A percentile compares a stretch with the other conserved stretches of the same genome.
phyloP scores from a whole-genome alignment of 2,888 invertebrate genomes.

The Arenicola marina region DNA sequence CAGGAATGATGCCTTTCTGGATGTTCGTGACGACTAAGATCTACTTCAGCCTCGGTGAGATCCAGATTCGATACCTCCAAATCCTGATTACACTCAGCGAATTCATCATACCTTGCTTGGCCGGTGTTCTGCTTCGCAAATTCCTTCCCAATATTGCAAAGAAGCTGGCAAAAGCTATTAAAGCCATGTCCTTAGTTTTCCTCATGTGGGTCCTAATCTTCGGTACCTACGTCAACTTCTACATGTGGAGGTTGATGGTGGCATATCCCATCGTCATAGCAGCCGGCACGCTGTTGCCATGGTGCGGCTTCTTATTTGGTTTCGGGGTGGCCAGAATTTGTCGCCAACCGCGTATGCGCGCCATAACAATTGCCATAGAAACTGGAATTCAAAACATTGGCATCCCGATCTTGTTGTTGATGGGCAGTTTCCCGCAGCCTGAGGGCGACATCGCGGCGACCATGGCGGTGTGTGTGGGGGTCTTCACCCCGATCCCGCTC shows the following conservation, averaged over 20 bases:
- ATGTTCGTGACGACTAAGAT: slow-evolving; percentile 64
- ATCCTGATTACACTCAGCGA: background rate
- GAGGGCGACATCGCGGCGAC: slow-evolving; percentile 13
- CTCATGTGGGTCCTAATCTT: slow-evolving; percentile 83
- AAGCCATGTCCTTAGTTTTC: slow-evolving; percentile 72
- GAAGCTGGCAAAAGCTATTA: slow-evolving; percentile 66
- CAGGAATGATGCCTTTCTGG: slow-evolving; percentile 87
- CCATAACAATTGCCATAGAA: slow-evolving; percentile 81
- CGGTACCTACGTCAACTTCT: slow-evolving; percentile 82
- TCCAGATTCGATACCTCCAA: background rate
- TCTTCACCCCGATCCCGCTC: slow-evolving; percentile 1
- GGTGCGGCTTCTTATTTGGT: slow-evolving; percentile 46
- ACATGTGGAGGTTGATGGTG: slow-evolving; percentile 81
- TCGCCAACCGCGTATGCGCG: slow-evolving; percentile 39
- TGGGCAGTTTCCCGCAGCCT: slow-evolving; percentile 70
- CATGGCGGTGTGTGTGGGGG: background rate
- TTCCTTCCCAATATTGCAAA: slow-evolving; percentile 63
- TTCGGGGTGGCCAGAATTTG: slow-evolving; percentile 35
- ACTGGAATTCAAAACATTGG: slow-evolving; percentile 87
- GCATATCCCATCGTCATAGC: slow-evolving; percentile 53
- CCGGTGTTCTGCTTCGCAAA: slow-evolving; percentile 43
- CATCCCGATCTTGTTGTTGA: slow-evolving; percentile 82
- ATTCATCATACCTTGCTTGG: slow-evolving; percentile 29
- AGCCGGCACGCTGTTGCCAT: slow-evolving; percentile 47
- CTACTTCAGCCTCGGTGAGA: background rate